Evolutionary conservation across 2,797 vertebrate genomes (phyloP).

Genomic region (Hydrolagus colliei): DNA sequence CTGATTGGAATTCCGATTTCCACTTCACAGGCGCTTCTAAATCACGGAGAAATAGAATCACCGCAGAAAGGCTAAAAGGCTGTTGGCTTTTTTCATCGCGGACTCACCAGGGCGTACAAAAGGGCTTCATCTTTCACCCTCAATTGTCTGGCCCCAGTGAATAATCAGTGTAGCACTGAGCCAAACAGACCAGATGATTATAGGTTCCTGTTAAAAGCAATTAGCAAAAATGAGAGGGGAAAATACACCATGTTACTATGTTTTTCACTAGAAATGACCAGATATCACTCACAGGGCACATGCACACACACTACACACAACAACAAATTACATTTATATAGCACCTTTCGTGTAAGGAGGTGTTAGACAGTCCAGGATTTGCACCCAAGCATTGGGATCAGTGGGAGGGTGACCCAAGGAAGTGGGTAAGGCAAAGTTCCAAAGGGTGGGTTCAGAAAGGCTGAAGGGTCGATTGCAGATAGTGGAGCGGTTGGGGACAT

Average conservation of each 20-base stretch:
- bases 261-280: no score
- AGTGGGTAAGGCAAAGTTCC: no score
- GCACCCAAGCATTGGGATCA: no score
- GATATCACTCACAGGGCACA: no score
- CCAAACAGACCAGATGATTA: slow-evolving; percentile 39
- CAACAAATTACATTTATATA: no score
- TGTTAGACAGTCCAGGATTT: no score
- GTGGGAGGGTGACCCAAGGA: no score
- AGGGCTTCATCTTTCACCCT: not conserved
- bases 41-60: not conserved
- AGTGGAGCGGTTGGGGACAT: no score
- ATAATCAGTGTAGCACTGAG: slow-evolving; percentile 32
- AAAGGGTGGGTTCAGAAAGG: no score
- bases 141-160: not conserved
- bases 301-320: no score
- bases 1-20: not conserved
- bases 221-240: slow-evolving; percentile 34
- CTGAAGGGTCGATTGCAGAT: no score
- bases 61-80: not conserved
- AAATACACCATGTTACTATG: slow-evolving; percentile 13
- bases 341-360: no score
- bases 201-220: slow-evolving; percentile 33
- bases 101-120: not conserved
- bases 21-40: not conserved
- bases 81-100: not conserved